phyloP scores from a whole-genome alignment of 2,113 vertebrate species.

The Panthera uncia region DNA sequence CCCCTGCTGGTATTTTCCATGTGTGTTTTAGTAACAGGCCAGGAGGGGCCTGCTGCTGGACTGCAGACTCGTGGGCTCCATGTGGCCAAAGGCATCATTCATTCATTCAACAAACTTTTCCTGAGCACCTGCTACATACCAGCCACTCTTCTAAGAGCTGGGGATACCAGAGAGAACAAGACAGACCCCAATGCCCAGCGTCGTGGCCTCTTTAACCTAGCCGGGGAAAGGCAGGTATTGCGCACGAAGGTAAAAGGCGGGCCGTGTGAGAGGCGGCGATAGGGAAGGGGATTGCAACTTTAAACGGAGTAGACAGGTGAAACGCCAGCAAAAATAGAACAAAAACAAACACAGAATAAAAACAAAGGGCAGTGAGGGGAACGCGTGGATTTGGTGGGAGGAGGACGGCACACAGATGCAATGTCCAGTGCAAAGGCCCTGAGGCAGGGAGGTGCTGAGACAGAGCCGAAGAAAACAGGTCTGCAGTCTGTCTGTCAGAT shows the following conservation, averaged over 20 bases:
- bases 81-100: background rate
- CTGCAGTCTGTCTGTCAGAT: background rate
- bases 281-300: background rate
- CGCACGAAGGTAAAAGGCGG: accelerated
- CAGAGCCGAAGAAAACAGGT: background rate
- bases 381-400: accelerated
- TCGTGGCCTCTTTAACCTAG: background rate
- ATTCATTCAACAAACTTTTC: background rate
- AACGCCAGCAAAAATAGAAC: background rate
- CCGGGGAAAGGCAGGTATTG: background rate
- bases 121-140: background rate
- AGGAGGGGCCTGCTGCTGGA: background rate
- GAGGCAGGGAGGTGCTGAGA: background rate
- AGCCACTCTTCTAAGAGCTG: background rate
- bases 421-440: background rate
- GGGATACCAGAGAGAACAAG: background rate
- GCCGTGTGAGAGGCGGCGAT: accelerated
- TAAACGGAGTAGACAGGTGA: background rate
- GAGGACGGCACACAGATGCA: accelerated
- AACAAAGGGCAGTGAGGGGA: background rate
- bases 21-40: background rate
- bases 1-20: too few relatives aligned
- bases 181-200: background rate
- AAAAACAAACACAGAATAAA: background rate
- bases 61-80: accelerated